Conservation (phyloP, 2,888 invertebrate genomes). For the Dusona sp. region DNA sequence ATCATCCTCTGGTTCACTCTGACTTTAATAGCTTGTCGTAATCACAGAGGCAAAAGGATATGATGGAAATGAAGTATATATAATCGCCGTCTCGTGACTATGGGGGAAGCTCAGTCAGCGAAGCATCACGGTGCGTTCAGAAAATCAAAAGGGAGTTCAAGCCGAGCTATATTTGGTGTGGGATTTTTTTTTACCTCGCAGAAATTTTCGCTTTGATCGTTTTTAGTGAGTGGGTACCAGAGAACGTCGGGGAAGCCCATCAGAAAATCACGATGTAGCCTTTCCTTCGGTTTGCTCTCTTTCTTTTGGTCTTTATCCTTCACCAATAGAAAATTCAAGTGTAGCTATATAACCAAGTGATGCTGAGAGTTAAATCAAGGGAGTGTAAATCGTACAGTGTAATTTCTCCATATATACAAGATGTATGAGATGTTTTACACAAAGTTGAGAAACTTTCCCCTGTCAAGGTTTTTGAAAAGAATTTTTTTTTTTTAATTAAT, state of each 20-base stretch:
- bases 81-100: constrained; percentile 51
- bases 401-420: not conserved
- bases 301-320: constrained; percentile 13
- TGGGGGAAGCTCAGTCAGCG: constrained; percentile 16
- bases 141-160: constrained; percentile 52
- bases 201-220: constrained; percentile 57
- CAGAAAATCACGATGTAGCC: constrained; percentile 35
- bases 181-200: constrained; percentile 42
- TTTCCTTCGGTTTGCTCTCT: not conserved
- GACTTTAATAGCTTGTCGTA: constrained; percentile 53
- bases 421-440: constrained; percentile 23
- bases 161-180: constrained; percentile 6
- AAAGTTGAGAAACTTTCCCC: not conserved
- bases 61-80: constrained; percentile 51
- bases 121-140: constrained; percentile 23
- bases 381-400: constrained; percentile 25
- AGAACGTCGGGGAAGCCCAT: constrained; percentile 51
- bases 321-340: constrained; percentile 47
- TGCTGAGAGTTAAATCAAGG: constrained; percentile 26
- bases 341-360: constrained; percentile 17
- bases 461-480: not conserved
- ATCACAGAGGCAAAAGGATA: constrained; percentile 43
- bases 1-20: constrained; percentile 38
- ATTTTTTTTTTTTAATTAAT: not conserved
- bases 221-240: constrained; percentile 20